A percentile compares a stretch with the other conserved stretches of the same genome.
phyloP scores from a whole-genome alignment of 2,888 invertebrate genomes.

The Saturnia japonica region DNA sequence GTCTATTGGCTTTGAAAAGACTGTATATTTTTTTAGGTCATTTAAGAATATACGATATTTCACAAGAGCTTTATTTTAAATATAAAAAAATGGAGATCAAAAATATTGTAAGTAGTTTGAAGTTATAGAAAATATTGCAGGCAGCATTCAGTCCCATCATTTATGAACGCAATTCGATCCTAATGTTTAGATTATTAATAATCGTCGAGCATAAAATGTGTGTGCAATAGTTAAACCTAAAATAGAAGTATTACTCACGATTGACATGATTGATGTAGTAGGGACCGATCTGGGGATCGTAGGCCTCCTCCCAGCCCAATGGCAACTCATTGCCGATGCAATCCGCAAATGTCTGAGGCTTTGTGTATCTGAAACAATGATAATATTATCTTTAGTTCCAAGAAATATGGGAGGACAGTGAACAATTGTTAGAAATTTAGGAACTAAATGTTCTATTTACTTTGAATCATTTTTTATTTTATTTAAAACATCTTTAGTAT shows the following conservation, averaged over 20 bases:
- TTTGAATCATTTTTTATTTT: not conserved
- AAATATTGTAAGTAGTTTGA: not conserved
- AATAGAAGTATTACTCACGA: constrained; percentile 85
- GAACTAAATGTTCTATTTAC: constrained; percentile 23
- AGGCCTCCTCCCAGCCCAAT: constrained; percentile 98
- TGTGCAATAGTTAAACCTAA: constrained; percentile 22
- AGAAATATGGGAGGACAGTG: constrained; percentile 16
- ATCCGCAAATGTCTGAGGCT: constrained; percentile 98
- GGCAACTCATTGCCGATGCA: constrained; percentile 98
- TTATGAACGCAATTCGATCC: not conserved
- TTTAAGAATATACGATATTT: too few species aligned
- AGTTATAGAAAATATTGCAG: not conserved
- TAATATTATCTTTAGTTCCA: constrained; percentile 26
- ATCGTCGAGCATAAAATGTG: not conserved
- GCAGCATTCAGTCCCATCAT: not conserved
- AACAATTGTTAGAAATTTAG: constrained; percentile 7
- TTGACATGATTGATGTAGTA: constrained; percentile 98
- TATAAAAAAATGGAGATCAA: not conserved
- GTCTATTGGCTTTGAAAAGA: too few species aligned
- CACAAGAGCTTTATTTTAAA: not conserved
- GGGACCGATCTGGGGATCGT: constrained; percentile 95
- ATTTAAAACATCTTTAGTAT: too few species aligned
- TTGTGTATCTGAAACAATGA: constrained; percentile 92
- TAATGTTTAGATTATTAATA: not conserved
- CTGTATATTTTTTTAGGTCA: too few species aligned